These are phyloP conservation scores for Sebastes variabilis DNA, from an alignment of 2,797 vertebrate genomes.

Conservation along the genomic window DNA sequence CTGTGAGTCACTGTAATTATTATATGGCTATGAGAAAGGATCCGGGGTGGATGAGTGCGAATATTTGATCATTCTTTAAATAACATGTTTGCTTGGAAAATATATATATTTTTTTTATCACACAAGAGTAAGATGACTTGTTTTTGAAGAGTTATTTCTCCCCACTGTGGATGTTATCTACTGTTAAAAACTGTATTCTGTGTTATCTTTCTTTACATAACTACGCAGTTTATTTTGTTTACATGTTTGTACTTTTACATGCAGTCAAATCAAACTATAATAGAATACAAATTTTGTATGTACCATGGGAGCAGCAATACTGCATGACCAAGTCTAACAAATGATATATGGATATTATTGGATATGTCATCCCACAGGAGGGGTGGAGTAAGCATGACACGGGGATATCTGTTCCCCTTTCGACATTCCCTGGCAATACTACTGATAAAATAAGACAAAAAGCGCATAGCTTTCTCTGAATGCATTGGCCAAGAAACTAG, in stretches of 20 bases:
- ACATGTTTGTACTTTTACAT: slow-evolving; percentile 85
- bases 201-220: slow-evolving; percentile 77
- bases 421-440: slow-evolving; percentile 92
- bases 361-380: slow-evolving; percentile 82
- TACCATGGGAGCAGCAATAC: slow-evolving; percentile 71
- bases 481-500: slow-evolving; percentile 90
- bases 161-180: slow-evolving; percentile 74
- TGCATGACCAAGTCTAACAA: slow-evolving; percentile 69
- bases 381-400: slow-evolving; percentile 70
- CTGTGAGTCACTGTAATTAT: slow-evolving; percentile 80
- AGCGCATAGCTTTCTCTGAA: slow-evolving; percentile 88
- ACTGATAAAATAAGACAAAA: slow-evolving; percentile 94
- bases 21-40: slow-evolving; percentile 82
- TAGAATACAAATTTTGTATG: slow-evolving; percentile 74
- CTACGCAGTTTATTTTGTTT: slow-evolving; percentile 70
- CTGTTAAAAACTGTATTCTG: slow-evolving; percentile 73
- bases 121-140: slow-evolving; percentile 69
- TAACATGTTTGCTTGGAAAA: slow-evolving; percentile 66
- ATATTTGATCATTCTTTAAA: slow-evolving; percentile 64
- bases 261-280: slow-evolving; percentile 92
- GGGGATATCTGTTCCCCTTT: slow-evolving; percentile 78
- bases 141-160: slow-evolving; percentile 72
- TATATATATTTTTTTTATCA: slow-evolving; percentile 37
- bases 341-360: slow-evolving; percentile 80
- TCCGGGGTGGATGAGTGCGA: slow-evolving; percentile 73